A percentile compares a stretch with the other conserved stretches of the same genome.
phyloP scores from a whole-genome alignment of 2,888 invertebrate species.

The Eristalis arbustorum region DNA sequence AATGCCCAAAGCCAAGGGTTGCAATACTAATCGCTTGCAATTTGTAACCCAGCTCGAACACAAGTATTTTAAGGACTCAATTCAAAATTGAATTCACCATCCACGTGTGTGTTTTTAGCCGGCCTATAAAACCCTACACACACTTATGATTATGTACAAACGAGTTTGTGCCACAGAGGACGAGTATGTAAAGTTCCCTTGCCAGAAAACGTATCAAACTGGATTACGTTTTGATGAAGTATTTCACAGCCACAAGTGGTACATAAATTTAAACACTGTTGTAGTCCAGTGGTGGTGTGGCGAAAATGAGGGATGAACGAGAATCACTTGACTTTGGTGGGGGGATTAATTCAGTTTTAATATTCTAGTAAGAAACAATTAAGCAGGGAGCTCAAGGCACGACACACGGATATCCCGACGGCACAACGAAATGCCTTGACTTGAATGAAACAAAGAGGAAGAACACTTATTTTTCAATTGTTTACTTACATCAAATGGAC shows the following conservation, averaged over 20 bases:
- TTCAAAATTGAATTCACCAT: slow-evolving; percentile 26
- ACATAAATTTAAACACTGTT: slow-evolving; percentile 60
- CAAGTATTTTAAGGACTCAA: slow-evolving; percentile 37
- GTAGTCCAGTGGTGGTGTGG: background rate
- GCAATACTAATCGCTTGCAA: slow-evolving; percentile 49
- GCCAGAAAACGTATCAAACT: background rate
- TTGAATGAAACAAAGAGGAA: too few species aligned
- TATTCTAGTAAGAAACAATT: background rate
- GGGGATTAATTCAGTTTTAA: slow-evolving; percentile 22
- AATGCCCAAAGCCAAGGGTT: slow-evolving; percentile 51
- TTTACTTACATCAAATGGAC: background rate
- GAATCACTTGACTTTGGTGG: slow-evolving; percentile 46
- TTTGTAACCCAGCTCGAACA: slow-evolving; percentile 25
- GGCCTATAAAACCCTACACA: slow-evolving; percentile 19
- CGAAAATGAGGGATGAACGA: slow-evolving; percentile 34
- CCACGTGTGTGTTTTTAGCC: slow-evolving; percentile 33
- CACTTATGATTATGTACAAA: background rate
- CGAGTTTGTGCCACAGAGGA: background rate
- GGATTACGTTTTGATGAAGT: slow-evolving; percentile 54
- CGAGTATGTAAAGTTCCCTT: slow-evolving; percentile 21
- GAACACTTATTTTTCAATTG: background rate
- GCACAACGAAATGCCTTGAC: background rate
- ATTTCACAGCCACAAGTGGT: slow-evolving; percentile 69
- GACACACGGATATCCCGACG: background rate
- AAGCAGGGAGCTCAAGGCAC: background rate